These are phyloP conservation scores for Psittacula cyanocephala DNA, from an alignment of 2,113 vertebrate genomes.

Conservation along the genomic window DNA sequence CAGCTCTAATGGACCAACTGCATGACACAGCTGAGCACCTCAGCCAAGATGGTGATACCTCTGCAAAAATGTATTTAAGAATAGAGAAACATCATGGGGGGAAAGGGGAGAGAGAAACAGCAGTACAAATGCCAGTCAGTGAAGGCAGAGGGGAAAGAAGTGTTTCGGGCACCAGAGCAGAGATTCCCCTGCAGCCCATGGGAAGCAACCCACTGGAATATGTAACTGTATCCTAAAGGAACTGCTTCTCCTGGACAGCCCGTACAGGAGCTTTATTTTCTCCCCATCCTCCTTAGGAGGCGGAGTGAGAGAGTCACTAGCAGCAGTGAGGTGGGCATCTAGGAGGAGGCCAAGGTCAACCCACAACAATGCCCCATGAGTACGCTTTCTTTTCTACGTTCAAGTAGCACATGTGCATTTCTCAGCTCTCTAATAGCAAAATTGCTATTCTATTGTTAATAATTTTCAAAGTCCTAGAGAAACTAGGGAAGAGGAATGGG, in stretches of 20 bases:
- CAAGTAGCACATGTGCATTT: not conserved
- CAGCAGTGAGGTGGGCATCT: not conserved
- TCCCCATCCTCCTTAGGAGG: not conserved
- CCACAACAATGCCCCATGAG: not conserved
- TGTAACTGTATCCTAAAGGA: not conserved
- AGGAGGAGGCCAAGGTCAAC: not conserved
- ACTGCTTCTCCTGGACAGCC: not conserved
- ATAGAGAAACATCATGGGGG: not conserved
- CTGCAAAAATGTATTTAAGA: not conserved
- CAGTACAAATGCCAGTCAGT: not conserved
- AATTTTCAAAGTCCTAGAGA: not conserved
- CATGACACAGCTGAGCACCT: not conserved
- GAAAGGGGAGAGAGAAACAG: not conserved
- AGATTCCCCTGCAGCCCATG: not conserved
- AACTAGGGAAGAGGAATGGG: slow-evolving; percentile 9
- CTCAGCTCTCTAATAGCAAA: not conserved
- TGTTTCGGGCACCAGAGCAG: not conserved
- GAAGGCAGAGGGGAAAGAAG: not conserved
- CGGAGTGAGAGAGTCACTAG: not conserved
- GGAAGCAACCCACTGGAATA: not conserved
- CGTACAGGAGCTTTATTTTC: not conserved
- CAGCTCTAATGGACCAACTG: accelerated
- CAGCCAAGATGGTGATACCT: not conserved
- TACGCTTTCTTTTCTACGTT: not conserved
- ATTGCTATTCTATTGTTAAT: not conserved